phyloP scores from a whole-genome alignment of 2,113 vertebrate species.

The Lepidothrix coronata region DNA sequence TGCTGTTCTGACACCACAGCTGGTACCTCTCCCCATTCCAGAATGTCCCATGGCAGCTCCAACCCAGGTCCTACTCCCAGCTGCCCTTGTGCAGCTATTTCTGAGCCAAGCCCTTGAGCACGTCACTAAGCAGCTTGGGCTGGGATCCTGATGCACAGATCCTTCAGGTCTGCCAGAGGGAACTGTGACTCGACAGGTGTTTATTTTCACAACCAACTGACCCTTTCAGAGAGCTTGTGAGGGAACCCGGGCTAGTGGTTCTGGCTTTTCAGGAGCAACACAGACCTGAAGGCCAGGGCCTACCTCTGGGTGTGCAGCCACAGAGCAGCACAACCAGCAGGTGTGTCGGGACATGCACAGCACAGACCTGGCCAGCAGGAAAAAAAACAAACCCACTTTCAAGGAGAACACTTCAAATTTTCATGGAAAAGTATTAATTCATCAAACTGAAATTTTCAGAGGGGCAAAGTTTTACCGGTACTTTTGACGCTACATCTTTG shows the following conservation, averaged over 20 bases:
- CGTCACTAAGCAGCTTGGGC: not conserved
- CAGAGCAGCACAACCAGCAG: not conserved
- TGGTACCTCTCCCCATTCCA: not conserved
- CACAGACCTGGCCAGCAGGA: not conserved
- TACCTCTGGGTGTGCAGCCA: not conserved
- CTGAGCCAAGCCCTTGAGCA: not conserved
- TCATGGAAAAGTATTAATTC: not conserved
- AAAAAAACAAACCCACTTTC: not conserved
- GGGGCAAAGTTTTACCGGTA: too few species aligned
- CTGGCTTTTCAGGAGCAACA: not conserved
- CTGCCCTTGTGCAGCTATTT: not conserved
- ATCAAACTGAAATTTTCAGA: not conserved
- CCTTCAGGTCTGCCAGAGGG: not conserved
- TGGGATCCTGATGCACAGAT: not conserved
- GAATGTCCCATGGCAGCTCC: accelerated
- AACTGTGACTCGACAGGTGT: accelerated
- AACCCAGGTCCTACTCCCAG: not conserved
- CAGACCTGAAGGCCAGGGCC: not conserved
- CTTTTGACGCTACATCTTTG: not conserved
- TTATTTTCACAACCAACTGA: not conserved
- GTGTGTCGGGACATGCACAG: accelerated
- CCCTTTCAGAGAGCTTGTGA: not conserved
- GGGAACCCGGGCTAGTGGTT: not conserved
- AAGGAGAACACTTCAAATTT: not conserved
- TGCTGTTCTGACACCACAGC: accelerated